Percentiles rank a stretch among this genome's conserved stretches.
These are phyloP conservation scores for Gari tellinella DNA, from an alignment of 2,888 invertebrate genomes.

Conservation along the genomic window DNA sequence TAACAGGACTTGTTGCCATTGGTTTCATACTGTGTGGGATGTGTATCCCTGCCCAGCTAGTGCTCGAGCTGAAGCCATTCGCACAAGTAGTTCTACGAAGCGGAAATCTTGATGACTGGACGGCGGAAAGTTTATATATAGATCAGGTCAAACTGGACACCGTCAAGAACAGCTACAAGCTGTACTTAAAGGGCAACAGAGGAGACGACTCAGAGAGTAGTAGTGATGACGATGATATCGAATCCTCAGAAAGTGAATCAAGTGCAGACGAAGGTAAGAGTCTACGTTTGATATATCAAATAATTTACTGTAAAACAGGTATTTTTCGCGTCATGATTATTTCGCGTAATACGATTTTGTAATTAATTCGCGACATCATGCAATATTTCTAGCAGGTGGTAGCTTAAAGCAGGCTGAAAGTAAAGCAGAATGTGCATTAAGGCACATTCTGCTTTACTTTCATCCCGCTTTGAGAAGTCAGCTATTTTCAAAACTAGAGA, in stretches of 20 bases:
- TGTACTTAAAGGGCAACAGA: constrained; percentile 11
- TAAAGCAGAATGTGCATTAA: too few species aligned
- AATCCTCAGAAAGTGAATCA: not conserved
- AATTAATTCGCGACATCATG: too few species aligned
- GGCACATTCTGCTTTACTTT: too few species aligned
- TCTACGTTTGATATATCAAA: too few species aligned
- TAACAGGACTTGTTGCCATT: constrained; percentile 13
- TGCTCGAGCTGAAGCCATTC: constrained; percentile 34
- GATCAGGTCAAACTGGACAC: constrained; percentile 5
- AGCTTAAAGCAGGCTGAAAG: too few species aligned
- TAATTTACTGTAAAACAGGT: too few species aligned
- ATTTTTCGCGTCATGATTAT: too few species aligned
- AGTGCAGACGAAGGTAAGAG: too few species aligned
- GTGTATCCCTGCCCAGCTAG: constrained; percentile 18
- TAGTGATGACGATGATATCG: not conserved
- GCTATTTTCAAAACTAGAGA: too few species aligned
- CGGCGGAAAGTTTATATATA: constrained; percentile 20
- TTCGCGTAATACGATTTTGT: too few species aligned
- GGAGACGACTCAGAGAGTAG: not conserved
- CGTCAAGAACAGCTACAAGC: constrained; percentile 18
- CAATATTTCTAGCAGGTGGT: too few species aligned
- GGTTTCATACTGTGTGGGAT: constrained; percentile 12
- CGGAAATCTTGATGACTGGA: constrained; percentile 26
- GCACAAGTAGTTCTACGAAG: constrained; percentile 24
- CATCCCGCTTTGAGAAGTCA: too few species aligned